A percentile compares a stretch with the other conserved stretches of the same genome.
Evolutionary conservation across 2,888 invertebrate genomes (phyloP).

Genomic region (Brachypterus glaber): DNA sequence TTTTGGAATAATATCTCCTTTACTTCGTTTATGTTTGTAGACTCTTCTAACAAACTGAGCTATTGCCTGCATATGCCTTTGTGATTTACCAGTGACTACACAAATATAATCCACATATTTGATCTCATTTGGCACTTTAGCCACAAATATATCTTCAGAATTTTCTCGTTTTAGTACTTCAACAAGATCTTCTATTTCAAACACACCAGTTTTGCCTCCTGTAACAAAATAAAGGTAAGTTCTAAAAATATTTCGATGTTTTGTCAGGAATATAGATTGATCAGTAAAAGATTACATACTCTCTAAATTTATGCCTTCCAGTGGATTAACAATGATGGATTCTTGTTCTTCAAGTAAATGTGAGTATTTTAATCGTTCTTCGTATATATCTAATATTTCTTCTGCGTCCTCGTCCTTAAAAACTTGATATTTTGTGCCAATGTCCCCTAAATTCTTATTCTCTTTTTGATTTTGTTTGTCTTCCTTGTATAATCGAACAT

Average conservation of each 20-base stretch:
- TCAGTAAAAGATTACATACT: conserved; percentile 48
- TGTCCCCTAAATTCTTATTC: conserved; percentile 25
- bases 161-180: conserved; percentile 67
- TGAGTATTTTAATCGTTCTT: conserved; percentile 45
- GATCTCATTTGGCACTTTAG: conserved; percentile 59
- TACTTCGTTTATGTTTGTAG: conserved; percentile 60
- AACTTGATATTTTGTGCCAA: conserved; percentile 51
- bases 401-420: conserved; percentile 62
- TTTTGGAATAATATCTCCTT: conserved; percentile 56
- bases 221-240: conserved; percentile 25
- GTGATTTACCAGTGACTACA: conserved; percentile 64
- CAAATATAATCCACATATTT: conserved; percentile 81
- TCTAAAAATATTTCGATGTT: not conserved
- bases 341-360: conserved; percentile 30
- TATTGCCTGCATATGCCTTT: conserved; percentile 63
- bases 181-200: conserved; percentile 79
- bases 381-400: conserved; percentile 63
- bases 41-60: conserved; percentile 66
- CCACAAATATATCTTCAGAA: conserved; percentile 71
- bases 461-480: not conserved
- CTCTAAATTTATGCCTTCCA: conserved; percentile 51
- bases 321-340: conserved; percentile 44
- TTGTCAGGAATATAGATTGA: not conserved
- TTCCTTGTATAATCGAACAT: too few relatives aligned
- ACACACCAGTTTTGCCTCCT: conserved; percentile 81